Evolutionary conservation across 2,113 vertebrate species (phyloP), one percentile per base, ranked within the genome.

Genomic region (Oxygymnocypris stewartii): DNA sequence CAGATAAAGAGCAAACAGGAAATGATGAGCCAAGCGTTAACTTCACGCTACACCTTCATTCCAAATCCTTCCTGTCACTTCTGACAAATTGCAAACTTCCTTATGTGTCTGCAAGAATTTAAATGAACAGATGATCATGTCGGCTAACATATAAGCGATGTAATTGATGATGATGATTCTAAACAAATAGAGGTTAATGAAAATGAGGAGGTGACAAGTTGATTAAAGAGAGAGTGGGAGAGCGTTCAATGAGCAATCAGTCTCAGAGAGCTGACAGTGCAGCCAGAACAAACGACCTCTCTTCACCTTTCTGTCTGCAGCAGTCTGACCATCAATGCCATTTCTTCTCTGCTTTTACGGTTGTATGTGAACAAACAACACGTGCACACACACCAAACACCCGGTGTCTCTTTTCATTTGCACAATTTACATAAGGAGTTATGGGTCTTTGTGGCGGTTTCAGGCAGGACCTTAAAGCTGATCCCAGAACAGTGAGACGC

Each of bases 121-220:
- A 67, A 87, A 81, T 88, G 69, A 88, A 71, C 35, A 87, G 82
- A 89, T 87, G 85, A 87, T 87, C 82, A 74, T 40, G 69, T 80
- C 44, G n/a, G 81, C 87, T 71, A 88, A 83, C 82, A 59, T 83
- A 79, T 74, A 87, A 82, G 20, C 54, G 5, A 65, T 69, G 35
- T 88, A 88, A 88, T 84, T 88, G 88, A 86, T 88, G 81, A 88
- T 86, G 85, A 86, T 84, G 76, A 81, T 89, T 81, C 82, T 86
- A 85, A 74, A 87, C 61, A 82, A 87, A 91, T 87, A 80, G 83
- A 89, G 88, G 71, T 87, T 88, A 89, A 90, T 78, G 79, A 82
- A 73, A 85, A 82, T 82, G 73, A 61, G 47, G 57, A 86, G 76
- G 82, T 87, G 88, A 90, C 87, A 90, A 59, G 87, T 44, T 88